These are phyloP conservation scores for Ivindomyrus marchei DNA, from an alignment of 2,113 vertebrate genomes.

Conservation along the genomic window DNA sequence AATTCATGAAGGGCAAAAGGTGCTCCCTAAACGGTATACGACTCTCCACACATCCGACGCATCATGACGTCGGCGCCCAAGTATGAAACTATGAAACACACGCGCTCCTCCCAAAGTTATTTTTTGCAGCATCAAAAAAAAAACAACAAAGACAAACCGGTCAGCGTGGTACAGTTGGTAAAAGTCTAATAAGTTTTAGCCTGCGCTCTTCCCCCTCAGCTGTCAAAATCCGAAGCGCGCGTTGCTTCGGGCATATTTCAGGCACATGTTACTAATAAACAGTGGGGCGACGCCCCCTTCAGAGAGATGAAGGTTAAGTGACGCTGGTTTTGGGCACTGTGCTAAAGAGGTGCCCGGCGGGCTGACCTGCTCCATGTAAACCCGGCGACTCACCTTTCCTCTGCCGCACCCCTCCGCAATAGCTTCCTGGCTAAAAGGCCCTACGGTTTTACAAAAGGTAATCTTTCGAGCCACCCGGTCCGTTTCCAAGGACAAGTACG, in stretches of 20 bases:
- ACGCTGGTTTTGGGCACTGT: background rate
- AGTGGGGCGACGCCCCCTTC: background rate
- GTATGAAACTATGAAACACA: background rate
- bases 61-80: background rate
- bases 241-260: background rate
- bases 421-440: slow-evolving; percentile 36
- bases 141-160: background rate
- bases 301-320: background rate
- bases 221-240: background rate
- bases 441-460: background rate
- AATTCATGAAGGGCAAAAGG: background rate
- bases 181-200: background rate
- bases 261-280: background rate
- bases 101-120: background rate
- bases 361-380: background rate
- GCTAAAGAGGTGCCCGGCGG: background rate
- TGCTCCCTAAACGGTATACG: background rate
- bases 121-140: background rate
- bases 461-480: background rate
- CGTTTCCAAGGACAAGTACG: background rate
- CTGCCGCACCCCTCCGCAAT: slow-evolving; percentile 34
- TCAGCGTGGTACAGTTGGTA: background rate
- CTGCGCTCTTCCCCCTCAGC: background rate
- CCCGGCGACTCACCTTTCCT: slow-evolving; percentile 47
- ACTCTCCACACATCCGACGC: background rate